Conservation (phyloP, 2,113 vertebrate genomes). For the Poeciliopsis turrubarensis region DNA sequence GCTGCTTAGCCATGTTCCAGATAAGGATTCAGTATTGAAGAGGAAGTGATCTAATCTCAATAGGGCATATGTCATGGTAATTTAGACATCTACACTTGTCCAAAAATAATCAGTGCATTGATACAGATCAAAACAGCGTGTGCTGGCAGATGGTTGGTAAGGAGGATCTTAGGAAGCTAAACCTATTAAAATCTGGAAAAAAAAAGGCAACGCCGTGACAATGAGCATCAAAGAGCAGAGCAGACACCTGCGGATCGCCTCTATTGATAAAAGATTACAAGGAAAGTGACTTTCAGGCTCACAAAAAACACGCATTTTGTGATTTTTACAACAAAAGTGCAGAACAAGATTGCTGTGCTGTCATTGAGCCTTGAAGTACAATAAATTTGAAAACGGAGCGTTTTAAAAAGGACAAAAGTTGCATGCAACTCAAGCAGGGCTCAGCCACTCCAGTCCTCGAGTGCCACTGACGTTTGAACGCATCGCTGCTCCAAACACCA, state of each 20-base stretch:
- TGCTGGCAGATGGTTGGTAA: background rate
- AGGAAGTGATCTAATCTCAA: background rate
- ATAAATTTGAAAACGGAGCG: background rate
- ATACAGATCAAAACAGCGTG: conserved; percentile 40
- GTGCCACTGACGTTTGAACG: too few species aligned
- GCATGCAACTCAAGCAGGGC: background rate
- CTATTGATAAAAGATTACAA: conserved; percentile 8
- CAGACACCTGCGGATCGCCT: conserved; percentile 38
- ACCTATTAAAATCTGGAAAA: conserved; percentile 15
- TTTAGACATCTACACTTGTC: background rate
- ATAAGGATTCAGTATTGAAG: background rate
- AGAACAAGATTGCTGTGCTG: background rate
- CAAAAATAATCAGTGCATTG: background rate
- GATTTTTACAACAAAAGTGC: background rate
- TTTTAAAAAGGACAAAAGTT: background rate
- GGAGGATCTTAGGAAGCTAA: conserved; percentile 3
- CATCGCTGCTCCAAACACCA: too few species aligned
- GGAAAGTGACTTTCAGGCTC: background rate
- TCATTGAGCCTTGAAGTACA: background rate
- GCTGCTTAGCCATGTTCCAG: background rate
- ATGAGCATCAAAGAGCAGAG: conserved; percentile 61
- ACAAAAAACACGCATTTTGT: background rate
- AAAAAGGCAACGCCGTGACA: conserved; percentile 41
- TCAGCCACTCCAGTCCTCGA: too few species aligned
- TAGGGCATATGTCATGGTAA: background rate